A percentile compares a stretch with the other conserved stretches of the same genome.
phyloP scores from a whole-genome alignment of 2,888 invertebrate genomes.

The Scaptodrosophila latifasciaeformis region DNA sequence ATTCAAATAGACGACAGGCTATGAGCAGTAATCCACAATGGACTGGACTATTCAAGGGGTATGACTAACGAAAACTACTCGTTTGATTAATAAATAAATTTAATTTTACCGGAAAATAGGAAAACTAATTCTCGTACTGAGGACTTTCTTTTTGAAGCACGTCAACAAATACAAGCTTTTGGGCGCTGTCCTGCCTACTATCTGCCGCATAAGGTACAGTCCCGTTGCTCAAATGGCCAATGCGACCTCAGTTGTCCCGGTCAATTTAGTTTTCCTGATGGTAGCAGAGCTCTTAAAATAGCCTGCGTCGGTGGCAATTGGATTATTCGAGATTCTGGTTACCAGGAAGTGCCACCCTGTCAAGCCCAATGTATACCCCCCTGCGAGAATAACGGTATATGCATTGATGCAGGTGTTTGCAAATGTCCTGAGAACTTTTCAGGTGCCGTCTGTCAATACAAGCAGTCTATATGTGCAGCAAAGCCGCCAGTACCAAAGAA shows the following conservation, averaged over 20 bases:
- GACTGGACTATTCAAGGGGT: conserved; percentile 53
- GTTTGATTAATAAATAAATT: too few relatives aligned
- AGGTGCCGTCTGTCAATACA: conserved; percentile 84
- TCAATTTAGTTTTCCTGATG: conserved; percentile 51
- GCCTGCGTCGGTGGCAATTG: conserved; percentile 67
- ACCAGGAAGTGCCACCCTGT: conserved; percentile 78
- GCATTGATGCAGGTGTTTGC: conserved; percentile 84
- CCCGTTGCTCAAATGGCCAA: conserved; percentile 56
- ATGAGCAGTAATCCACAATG: conserved; percentile 34
- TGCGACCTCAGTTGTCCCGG: not conserved
- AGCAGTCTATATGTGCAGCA: conserved; percentile 83
- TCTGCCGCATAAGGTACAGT: conserved; percentile 59
- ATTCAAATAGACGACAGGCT: conserved; percentile 18
- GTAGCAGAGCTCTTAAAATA: conserved; percentile 50
- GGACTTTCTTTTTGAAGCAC: conserved; percentile 55
- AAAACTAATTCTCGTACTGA: conserved; percentile 28
- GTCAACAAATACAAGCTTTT: conserved; percentile 43
- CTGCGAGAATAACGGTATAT: conserved; percentile 89
- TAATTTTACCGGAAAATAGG: too few relatives aligned
- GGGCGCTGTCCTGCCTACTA: conserved; percentile 51
- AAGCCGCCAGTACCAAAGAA: conserved; percentile 81
- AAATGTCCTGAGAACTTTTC: conserved; percentile 83
- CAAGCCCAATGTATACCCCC: conserved; percentile 83
- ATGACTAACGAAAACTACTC: too few relatives aligned
- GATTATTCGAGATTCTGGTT: conserved; percentile 67